A percentile compares a stretch with the other conserved stretches of the same genome.
phyloP scores from a whole-genome alignment of 2,113 vertebrate species.

The Chrysemys picta region DNA sequence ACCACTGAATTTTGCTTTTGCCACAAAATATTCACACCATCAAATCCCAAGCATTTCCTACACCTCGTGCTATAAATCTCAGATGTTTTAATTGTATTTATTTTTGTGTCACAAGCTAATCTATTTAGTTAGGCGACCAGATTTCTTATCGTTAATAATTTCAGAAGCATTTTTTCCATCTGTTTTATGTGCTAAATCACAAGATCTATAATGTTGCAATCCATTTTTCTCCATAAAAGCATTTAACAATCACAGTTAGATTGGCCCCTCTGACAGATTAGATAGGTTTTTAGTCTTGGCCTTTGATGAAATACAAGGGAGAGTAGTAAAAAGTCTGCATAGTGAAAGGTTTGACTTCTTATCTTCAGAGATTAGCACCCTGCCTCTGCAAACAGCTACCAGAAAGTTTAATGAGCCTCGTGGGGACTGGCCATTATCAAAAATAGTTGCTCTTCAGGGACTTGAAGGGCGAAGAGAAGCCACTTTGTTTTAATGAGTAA shows the following conservation, averaged over 20 bases:
- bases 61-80: conserved; percentile 34
- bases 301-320: conserved; percentile 73
- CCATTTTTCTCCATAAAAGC: conserved; percentile 70
- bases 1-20: not conserved
- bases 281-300: conserved; percentile 67
- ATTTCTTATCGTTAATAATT: conserved; percentile 66
- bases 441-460: conserved; percentile 24
- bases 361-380: conserved; percentile 73
- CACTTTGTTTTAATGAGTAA: conserved; percentile 54
- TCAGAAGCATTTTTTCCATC: conserved; percentile 52
- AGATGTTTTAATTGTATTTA: conserved; percentile 50
- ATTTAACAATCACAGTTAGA: conserved; percentile 73
- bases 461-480: conserved; percentile 44
- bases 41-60: conserved; percentile 26
- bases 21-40: conserved; percentile 32
- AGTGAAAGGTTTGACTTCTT: conserved; percentile 70
- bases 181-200: conserved; percentile 67
- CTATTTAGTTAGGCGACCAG: conserved; percentile 58
- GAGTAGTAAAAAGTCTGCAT: conserved; percentile 44
- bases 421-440: conserved; percentile 40
- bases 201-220: conserved; percentile 63
- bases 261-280: conserved; percentile 73
- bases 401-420: conserved; percentile 55
- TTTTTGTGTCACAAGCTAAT: conserved; percentile 63
- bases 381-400: conserved; percentile 50